Evolutionary conservation across 2,888 invertebrate species (phyloP), one percentile per base, ranked within the genome.

Genomic region (Amiota communis): DNA sequence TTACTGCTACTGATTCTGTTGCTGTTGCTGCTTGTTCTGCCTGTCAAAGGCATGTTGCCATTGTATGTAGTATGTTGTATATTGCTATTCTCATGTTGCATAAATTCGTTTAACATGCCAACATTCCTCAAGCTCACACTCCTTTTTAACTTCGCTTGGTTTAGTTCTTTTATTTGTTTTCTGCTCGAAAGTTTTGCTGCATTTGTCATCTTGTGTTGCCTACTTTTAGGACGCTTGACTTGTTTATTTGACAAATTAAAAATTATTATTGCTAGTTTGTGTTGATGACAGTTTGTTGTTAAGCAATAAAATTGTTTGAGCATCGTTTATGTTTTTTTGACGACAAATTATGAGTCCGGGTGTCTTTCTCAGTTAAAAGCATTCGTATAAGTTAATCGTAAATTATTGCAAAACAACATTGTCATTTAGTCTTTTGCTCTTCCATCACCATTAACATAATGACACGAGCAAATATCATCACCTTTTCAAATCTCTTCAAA

Each of bases 171-270:
- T 51, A 17, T 65, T 65, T 49, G n/a, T 67, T 67, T 20, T 23
- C 36, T 20, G 63, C 36, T 63, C 36, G 46, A 68, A 68, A 68
- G 23, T 68, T 68, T 68, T 53, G 53, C 51, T 51, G 51, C n/a
- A 3, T 36, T 15, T 68, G 67, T 51, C 53, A 68, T 17, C 53
- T 51, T 51, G 67, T 63, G 46, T 46, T 63, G 63, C 13, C 63
- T 46, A 36, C 63, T 36, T 23, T 63, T 63, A 36, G 36, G 23
- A 13, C 36, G 63, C 46, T 68, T 49, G 15, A 11, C n/a, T 68
- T 51, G 53, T 68, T 68, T 68, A 68, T 68, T 53, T 68, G 67
- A 68, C 67, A 68, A 68, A 68, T 68, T 68, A 68, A 68, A 68
- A 68, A 68, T 68, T 68, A 68, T 68, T 68, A n/a, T 23, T 68